phyloP scores from a whole-genome alignment of 2,888 invertebrate genomes.

The Melikaiella ostensackeni region DNA sequence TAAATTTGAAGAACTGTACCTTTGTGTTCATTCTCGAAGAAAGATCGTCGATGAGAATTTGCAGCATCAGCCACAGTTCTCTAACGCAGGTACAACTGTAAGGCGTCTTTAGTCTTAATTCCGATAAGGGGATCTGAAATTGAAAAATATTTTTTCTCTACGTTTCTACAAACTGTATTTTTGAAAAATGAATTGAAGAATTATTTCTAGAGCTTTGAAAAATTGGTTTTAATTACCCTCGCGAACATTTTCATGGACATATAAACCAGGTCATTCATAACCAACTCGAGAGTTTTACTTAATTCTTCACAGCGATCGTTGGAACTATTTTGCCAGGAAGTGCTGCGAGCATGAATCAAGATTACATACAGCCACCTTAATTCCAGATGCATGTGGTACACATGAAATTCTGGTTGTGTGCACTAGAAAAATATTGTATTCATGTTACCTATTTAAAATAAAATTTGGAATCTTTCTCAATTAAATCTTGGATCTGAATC shows the following conservation, averaged over 20 bases:
- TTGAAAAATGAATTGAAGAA: background rate
- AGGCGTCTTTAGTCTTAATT: conserved; percentile 77
- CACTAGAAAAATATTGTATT: conserved; percentile 68
- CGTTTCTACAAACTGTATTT: background rate
- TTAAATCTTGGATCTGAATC: no score
- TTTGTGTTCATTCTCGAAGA: conserved; percentile 55
- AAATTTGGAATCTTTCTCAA: no score
- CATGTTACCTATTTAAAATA: background rate
- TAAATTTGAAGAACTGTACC: conserved; percentile 62
- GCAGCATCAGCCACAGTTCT: conserved; percentile 80
- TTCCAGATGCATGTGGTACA: conserved; percentile 78
- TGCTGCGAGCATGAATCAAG: conserved; percentile 61
- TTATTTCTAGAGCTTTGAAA: conserved; percentile 15
- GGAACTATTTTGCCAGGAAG: conserved; percentile 54
- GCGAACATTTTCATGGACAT: conserved; percentile 73
- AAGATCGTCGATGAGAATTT: conserved; percentile 75
- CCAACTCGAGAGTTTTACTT: conserved; percentile 60
- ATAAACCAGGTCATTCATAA: conserved; percentile 73
- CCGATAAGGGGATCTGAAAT: conserved; percentile 72
- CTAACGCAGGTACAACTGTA: conserved; percentile 81
- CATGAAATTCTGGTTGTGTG: conserved; percentile 77
- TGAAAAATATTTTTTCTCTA: conserved; percentile 11
- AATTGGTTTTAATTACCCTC: conserved; percentile 66
- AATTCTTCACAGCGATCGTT: conserved; percentile 62
- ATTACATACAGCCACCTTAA: conserved; percentile 77